Conservation (phyloP, 2,797 vertebrate species). For the Crenichthys baileyi region DNA sequence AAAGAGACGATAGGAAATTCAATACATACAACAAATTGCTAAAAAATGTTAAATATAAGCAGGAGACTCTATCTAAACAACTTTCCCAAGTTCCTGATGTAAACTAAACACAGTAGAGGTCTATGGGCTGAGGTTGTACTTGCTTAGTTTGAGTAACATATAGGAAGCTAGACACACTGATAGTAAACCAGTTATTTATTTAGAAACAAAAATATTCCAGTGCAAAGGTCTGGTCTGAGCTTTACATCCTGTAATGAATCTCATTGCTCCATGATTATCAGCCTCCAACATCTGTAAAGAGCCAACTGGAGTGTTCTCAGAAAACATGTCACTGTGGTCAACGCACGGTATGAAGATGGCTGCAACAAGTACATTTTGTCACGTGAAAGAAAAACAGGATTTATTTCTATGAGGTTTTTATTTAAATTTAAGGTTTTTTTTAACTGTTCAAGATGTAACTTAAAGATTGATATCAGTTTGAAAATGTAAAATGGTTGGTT, state of each 20-base stretch:
- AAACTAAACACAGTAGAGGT: not conserved
- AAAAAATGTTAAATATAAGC: not conserved
- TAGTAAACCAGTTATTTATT: not conserved
- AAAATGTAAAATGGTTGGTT: too few relatives aligned
- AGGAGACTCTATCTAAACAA: not conserved
- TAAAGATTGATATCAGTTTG: not conserved
- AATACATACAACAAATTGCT: not conserved
- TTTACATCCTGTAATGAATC: not conserved
- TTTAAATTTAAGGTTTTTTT: not conserved
- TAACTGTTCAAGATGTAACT: not conserved
- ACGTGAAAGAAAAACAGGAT: not conserved
- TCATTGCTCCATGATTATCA: not conserved
- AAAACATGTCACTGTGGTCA: not conserved
- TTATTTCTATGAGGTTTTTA: not conserved
- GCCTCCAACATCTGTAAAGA: not conserved
- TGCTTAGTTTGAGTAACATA: too few relatives aligned
- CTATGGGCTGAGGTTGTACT: not conserved
- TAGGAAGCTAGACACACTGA: not conserved
- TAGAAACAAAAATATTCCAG: not conserved
- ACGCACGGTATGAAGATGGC: not conserved
- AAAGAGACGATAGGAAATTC: not conserved
- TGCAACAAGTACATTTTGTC: not conserved
- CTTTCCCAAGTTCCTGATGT: not conserved
- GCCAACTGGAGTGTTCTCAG: not conserved
- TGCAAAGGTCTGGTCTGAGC: not conserved